Percentiles rank a stretch among this genome's conserved stretches.
These are phyloP conservation scores for Acanthosepion lycidas DNA, from an alignment of 2,888 invertebrate species.

Conservation along the genomic window DNA sequence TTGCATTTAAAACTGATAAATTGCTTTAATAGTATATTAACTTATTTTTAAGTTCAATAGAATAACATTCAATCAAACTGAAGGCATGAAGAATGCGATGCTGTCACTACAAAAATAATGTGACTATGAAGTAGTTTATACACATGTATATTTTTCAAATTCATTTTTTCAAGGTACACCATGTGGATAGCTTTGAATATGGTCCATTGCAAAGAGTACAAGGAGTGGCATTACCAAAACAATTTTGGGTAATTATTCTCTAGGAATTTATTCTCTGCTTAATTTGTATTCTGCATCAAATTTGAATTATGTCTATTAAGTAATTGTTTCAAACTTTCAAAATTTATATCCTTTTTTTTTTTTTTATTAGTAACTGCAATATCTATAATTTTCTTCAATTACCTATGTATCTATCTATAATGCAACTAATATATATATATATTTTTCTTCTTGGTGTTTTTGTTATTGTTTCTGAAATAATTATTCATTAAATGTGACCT, in stretches of 20 bases:
- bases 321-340: too few relatives aligned
- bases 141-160: not conserved
- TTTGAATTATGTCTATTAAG: too few relatives aligned
- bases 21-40: not conserved
- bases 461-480: too few relatives aligned
- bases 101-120: not conserved
- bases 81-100: not conserved
- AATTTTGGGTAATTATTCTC: constrained; percentile 69
- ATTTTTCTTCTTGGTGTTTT: too few relatives aligned
- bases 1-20: not conserved
- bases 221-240: constrained; percentile 88
- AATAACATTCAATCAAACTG: not conserved
- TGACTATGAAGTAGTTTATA: not conserved
- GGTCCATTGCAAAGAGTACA: constrained; percentile 88
- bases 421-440: too few relatives aligned
- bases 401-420: too few relatives aligned
- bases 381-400: too few relatives aligned
- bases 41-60: not conserved
- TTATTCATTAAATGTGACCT: too few relatives aligned
- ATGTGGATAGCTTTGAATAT: constrained; percentile 79
- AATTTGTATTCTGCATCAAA: not conserved
- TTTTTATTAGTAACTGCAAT: too few relatives aligned
- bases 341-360: too few relatives aligned
- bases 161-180: constrained; percentile 78
- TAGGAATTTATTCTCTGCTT: not conserved